Percentiles rank a stretch among this genome's conserved stretches.
Evolutionary conservation across 2,888 invertebrate genomes (phyloP).

Genomic region (Bibio marci): DNA sequence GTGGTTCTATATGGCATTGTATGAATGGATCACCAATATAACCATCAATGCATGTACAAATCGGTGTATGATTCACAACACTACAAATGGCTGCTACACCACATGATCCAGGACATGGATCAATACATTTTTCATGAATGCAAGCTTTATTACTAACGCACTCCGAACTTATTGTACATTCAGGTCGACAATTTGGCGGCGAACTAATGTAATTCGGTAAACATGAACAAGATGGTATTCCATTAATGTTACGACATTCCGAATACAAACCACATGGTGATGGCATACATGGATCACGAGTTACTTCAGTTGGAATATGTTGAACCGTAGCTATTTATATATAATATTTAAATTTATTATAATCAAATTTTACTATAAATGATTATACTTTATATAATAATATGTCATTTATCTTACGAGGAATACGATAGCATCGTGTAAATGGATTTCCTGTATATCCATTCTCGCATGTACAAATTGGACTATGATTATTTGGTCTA

Average conservation of each 20-base stretch:
- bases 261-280: conserved; percentile 52
- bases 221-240: conserved; percentile 47
- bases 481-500: conserved; percentile 59
- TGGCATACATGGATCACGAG: conserved; percentile 45
- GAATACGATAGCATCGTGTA: conserved; percentile 41
- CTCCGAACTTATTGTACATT: conserved; percentile 55
- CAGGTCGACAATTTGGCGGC: conserved; percentile 55
- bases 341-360: background rate
- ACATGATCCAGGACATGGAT: conserved; percentile 57
- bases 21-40: conserved; percentile 39
- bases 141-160: conserved; percentile 55
- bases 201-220: conserved; percentile 44
- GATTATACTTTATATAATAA: background rate
- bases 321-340: conserved; percentile 14
- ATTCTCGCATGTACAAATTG: conserved; percentile 52
- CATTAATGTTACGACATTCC: conserved; percentile 41
- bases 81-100: conserved; percentile 43
- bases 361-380: too few species aligned
- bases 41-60: conserved; percentile 44
- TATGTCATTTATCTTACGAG: conserved; percentile 20
- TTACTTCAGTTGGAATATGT: conserved; percentile 16
- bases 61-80: conserved; percentile 50
- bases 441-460: conserved; percentile 62
- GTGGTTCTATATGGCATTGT: conserved; percentile 26
- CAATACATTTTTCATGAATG: conserved; percentile 51